Evolutionary conservation across 2,888 invertebrate genomes (phyloP).

Genomic region (Arenicola marina): DNA sequence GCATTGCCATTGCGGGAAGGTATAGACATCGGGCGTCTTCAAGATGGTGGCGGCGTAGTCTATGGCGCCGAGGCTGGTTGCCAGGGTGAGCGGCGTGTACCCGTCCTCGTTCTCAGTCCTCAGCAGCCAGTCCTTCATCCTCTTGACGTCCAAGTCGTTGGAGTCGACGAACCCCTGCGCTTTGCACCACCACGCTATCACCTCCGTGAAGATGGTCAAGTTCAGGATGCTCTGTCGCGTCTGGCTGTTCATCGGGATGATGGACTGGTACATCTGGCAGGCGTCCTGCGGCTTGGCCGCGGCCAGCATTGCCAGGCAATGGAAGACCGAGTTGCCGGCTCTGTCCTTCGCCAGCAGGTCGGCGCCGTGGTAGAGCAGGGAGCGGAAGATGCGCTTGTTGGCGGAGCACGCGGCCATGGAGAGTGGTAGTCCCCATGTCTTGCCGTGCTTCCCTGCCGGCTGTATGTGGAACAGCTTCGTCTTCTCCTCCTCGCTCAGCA

Average conservation of each 20-base stretch:
- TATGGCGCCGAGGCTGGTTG: background rate
- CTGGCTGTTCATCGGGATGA: no score
- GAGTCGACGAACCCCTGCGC: background rate
- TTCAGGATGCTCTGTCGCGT: background rate
- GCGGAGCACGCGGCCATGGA: background rate
- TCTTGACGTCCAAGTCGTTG: background rate
- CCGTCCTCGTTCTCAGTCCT: background rate
- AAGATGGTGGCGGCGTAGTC: background rate
- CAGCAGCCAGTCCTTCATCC: background rate
- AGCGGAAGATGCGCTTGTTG: background rate
- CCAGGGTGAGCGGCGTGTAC: background rate
- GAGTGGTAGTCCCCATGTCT: background rate
- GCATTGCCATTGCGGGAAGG: conserved; percentile 3
- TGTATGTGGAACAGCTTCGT: background rate
- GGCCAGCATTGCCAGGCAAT: background rate
- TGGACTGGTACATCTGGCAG: background rate
- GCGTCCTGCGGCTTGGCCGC: background rate
- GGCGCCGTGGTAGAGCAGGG: background rate
- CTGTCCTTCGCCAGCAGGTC: background rate
- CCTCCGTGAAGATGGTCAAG: no score
- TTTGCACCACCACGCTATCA: background rate
- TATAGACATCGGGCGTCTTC: background rate
- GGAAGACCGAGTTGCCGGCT: background rate
- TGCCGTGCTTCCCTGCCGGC: background rate
- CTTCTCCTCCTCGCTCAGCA: background rate